These are phyloP conservation scores for Valencia hispanica DNA, from an alignment of 2,797 vertebrate species.

Conservation along the genomic window DNA sequence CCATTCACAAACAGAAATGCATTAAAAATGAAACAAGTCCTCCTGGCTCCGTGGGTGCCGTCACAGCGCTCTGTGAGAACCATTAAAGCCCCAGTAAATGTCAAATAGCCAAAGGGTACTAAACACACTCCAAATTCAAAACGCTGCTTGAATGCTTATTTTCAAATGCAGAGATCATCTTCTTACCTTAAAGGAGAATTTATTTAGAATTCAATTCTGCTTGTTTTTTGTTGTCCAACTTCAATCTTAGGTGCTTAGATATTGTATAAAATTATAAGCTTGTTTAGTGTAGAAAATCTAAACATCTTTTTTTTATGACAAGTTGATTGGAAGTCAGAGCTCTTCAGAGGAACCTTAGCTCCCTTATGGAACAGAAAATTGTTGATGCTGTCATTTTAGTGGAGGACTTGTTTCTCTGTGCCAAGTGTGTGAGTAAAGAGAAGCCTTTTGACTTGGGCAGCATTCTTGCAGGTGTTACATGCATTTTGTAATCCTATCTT, in stretches of 20 bases:
- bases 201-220: too few species aligned
- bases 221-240: neutral
- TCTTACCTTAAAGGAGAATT: neutral
- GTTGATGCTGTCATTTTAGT: neutral
- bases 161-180: neutral
- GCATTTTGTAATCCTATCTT: neutral
- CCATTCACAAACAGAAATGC: conserved; percentile 27
- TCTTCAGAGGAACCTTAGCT: neutral
- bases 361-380: neutral
- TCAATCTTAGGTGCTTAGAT: neutral
- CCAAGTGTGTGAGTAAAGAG: neutral
- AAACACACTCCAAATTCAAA: neutral
- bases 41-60: conserved; percentile 21
- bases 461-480: neutral
- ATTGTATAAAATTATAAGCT: neutral
- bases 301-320: neutral
- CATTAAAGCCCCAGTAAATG: conserved; percentile 62
- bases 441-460: neutral
- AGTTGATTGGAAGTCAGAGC: neutral
- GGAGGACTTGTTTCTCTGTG: neutral
- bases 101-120: conserved; percentile 26
- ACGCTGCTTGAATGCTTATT: neutral
- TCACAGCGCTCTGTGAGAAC: conserved; percentile 17
- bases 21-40: conserved; percentile 62
- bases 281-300: neutral